Base-by-base conservation (phyloP, 2,888 invertebrate genomes). In the Slavum lentiscoides region DNA sequence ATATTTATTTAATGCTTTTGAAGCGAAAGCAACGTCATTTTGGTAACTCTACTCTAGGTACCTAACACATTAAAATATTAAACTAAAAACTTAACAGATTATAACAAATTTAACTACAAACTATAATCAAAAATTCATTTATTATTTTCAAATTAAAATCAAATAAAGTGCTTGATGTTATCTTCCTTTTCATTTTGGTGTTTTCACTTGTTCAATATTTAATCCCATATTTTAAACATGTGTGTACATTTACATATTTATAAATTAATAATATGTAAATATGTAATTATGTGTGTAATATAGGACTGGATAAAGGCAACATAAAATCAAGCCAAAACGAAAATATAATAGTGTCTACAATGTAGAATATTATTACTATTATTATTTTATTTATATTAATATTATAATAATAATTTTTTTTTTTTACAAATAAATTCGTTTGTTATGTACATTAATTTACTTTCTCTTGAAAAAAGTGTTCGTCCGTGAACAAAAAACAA, bases 11-110 rank as follows among this genome's bases (percentile, higher is more conserved):
- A 64, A 80, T 70, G 80, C 80, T 72, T 58, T 80, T 64, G 19
- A 80, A 80, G 80, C 80, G 64, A 80, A 80, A 80, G 80, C 80
- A 21, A 80, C 80, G 80, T 80, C 72, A 80, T 80, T 80, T 80
- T 80, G 80, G 80, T 80, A 80, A 80, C 80, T 64, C 80, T 72
- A 72, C 37, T 55, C 62, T 66, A 30, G 30, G 30, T 30, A 53
- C 19, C 72, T 72, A 80, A 62, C 37, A 70, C 23, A 64, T 58
- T 64, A 39, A 61, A 62, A 55, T 37, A 23, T 72, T 62, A 39
- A 64, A 72, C 55, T 72, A 66, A 64, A 80, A 72, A 80, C 72
- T 80, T 80, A 80, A 80, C 72, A 80, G 70, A 66, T 80, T 62
- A 72, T 58, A 80, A 80, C 77, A 80, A 80, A 61, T 70, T 72